These are phyloP conservation scores for Labeo catla DNA, from an alignment of 2,113 vertebrate genomes.

Conservation along the genomic window DNA sequence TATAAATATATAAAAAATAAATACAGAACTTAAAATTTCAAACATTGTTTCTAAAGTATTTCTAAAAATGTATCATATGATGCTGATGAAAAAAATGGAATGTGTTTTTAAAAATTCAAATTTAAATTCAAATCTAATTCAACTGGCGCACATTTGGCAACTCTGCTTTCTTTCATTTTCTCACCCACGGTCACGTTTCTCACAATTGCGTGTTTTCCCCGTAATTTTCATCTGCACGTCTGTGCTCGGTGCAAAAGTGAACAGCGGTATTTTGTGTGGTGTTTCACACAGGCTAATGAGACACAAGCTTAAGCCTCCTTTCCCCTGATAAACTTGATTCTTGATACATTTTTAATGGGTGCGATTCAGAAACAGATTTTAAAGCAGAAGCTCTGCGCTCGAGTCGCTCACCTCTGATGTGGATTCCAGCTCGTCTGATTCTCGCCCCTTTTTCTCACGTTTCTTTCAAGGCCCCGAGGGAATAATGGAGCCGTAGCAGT, in stretches of 20 bases:
- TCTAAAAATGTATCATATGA: neutral
- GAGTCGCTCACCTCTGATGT: slow-evolving; percentile 58
- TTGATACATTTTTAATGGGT: slow-evolving; percentile 78
- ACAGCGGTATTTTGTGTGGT: slow-evolving; percentile 66
- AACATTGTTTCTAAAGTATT: neutral
- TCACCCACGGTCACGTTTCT: neutral
- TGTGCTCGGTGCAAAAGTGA: slow-evolving; percentile 63
- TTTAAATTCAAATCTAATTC: neutral
- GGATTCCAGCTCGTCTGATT: slow-evolving; percentile 47
- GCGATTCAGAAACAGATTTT: slow-evolving; percentile 65
- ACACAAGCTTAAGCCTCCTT: slow-evolving; percentile 60
- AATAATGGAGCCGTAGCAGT: neutral
- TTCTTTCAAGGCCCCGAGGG: neutral
- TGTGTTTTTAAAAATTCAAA: neutral
- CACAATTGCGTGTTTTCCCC: neutral
- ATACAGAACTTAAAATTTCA: neutral
- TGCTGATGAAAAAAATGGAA: neutral
- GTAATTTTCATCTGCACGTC: slow-evolving; percentile 67
- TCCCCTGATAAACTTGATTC: slow-evolving; percentile 75
- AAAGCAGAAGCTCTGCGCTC: slow-evolving; percentile 54
- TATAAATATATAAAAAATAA: no score
- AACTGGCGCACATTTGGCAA: neutral
- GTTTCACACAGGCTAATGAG: slow-evolving; percentile 78
- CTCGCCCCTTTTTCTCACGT: slow-evolving; percentile 40
- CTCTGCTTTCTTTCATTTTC: neutral